Evolutionary conservation across 1,140 invertebrate species (phyloP).

Genomic region (Drosophila azteca): DNA sequence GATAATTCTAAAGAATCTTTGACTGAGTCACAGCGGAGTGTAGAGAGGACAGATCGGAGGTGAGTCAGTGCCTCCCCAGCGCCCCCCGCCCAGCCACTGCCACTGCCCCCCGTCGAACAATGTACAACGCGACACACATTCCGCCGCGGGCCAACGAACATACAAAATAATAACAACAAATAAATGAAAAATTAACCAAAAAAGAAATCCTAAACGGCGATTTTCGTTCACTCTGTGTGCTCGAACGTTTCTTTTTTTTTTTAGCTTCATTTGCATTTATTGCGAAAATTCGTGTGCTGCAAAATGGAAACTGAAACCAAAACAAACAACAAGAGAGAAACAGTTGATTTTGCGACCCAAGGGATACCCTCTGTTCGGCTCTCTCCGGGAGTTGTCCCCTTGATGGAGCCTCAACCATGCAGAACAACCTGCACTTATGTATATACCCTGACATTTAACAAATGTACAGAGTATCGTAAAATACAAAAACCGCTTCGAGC

Average conservation of each 20-base stretch:
- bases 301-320: slow-evolving; percentile 21
- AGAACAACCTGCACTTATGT: too few species aligned
- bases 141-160: background rate
- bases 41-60: background rate
- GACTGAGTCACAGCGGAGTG: slow-evolving; percentile 34
- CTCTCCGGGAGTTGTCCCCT: too few species aligned
- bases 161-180: slow-evolving; percentile 1
- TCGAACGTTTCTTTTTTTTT: background rate
- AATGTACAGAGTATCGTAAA: too few species aligned
- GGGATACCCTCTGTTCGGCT: too few species aligned
- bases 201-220: background rate
- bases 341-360: background rate
- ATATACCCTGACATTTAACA: too few species aligned
- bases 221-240: background rate
- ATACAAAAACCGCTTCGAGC: too few species aligned
- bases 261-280: slow-evolving; percentile 42
- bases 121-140: slow-evolving; percentile 26
- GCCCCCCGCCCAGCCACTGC: too few species aligned
- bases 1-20: slow-evolving; percentile 53
- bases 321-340: slow-evolving; percentile 27
- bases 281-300: slow-evolving; percentile 36
- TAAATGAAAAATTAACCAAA: slow-evolving; percentile 26
- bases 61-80: slow-evolving; percentile 33
- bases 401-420: too few species aligned
- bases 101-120: slow-evolving; percentile 16